These are phyloP conservation scores for Urocyon cinereoargenteus DNA, from an alignment of 2,797 vertebrate species.

Conservation along the genomic window DNA sequence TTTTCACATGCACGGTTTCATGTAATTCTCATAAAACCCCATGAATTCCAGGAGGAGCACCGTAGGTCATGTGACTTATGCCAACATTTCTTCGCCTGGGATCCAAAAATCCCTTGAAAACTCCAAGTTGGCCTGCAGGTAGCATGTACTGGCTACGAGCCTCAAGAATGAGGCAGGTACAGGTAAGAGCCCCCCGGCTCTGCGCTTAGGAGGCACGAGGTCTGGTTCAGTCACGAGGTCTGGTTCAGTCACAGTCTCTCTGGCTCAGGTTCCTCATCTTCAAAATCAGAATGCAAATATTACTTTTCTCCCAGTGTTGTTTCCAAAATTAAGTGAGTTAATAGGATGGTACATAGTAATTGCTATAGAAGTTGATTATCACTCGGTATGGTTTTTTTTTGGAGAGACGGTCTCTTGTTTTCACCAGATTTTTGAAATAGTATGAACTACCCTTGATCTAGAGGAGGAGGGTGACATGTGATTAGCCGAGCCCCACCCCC, in stretches of 20 bases:
- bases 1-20: background rate
- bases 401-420: background rate
- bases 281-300: background rate
- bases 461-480: background rate
- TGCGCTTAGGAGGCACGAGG: accelerated
- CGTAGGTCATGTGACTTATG: background rate
- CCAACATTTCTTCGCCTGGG: background rate
- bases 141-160: accelerated
- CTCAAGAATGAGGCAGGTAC: accelerated
- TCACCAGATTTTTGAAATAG: background rate
- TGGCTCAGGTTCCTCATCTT: background rate
- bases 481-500: background rate
- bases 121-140: accelerated
- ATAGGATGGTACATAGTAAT: accelerated
- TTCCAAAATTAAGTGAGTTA: background rate
- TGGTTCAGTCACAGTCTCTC: background rate
- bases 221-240: accelerated
- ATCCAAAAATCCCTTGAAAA: background rate
- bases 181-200: background rate
- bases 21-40: background rate
- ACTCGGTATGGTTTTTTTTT: background rate
- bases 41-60: background rate
- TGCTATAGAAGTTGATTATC: accelerated
- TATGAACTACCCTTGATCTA: background rate
- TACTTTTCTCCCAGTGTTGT: background rate